Conservation (phyloP, 2,888 invertebrate genomes). For the Amiota mariae region DNA sequence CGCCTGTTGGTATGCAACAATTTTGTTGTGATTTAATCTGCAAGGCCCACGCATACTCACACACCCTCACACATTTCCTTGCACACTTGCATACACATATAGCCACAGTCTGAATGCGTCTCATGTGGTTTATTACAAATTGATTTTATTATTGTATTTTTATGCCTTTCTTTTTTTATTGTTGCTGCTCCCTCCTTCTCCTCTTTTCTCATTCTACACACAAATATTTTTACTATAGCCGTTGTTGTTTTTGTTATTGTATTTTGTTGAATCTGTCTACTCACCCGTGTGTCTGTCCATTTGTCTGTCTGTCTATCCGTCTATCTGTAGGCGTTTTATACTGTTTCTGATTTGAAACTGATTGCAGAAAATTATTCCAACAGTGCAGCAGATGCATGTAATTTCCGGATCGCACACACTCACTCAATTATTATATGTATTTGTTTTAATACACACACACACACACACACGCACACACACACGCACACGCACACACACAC, state of each 20-base stretch:
- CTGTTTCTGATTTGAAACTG: conserved; percentile 28
- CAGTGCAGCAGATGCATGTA: conserved; percentile 22
- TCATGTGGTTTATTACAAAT: conserved; percentile 67
- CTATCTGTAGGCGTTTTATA: conserved; percentile 3
- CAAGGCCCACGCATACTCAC: conserved; percentile 11
- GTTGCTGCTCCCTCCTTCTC: neutral
- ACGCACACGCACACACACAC: too few relatives aligned
- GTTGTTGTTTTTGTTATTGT: neutral
- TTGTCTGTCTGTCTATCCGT: neutral
- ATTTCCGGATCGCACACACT: conserved; percentile 26
- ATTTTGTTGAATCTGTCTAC: neutral
- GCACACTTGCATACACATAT: neutral
- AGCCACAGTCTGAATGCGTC: conserved; percentile 51
- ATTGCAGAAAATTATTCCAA: conserved; percentile 27
- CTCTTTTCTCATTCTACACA: neutral
- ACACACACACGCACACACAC: conserved; percentile 14
- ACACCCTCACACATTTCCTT: neutral
- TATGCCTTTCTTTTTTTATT: neutral
- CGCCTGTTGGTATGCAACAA: conserved; percentile 26
- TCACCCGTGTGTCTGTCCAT: neutral
- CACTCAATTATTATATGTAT: neutral
- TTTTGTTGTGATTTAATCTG: conserved; percentile 27
- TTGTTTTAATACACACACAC: conserved; percentile 33
- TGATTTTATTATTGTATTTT: conserved; percentile 64
- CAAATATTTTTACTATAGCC: neutral